A percentile compares a stretch with the other conserved stretches of the same genome.
These are phyloP conservation scores for Chondrosia reniformis DNA, from an alignment of 37 sponge, comb jelly and placozoan species.

Conservation along the genomic window DNA sequence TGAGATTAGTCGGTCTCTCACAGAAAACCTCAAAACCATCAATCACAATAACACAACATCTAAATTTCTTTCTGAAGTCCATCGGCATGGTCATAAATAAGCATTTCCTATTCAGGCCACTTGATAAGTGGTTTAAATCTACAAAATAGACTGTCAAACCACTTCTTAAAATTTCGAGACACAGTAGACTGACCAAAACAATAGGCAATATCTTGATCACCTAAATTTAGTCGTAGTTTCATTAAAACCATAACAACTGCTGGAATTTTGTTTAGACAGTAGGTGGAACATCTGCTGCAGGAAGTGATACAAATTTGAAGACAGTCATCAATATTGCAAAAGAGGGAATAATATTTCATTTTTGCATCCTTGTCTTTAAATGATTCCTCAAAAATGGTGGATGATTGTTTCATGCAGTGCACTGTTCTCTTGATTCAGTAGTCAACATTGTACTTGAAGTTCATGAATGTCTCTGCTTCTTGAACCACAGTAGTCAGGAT, in stretches of 20 bases:
- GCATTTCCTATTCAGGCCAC: conserved; percentile 21
- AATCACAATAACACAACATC: conserved; percentile 36
- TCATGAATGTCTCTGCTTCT: too few relatives aligned
- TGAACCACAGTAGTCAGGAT: too few relatives aligned
- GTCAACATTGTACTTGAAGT: too few relatives aligned
- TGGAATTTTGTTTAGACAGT: too few relatives aligned
- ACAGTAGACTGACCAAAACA: conserved; percentile 8
- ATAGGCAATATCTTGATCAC: conserved; percentile 11
- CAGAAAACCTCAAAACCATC: conserved; percentile 57
- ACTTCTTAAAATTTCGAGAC: conserved; percentile 3
- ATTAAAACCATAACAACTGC: conserved; percentile 24
- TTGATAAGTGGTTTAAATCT: conserved; percentile 4
- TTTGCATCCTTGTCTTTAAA: too few relatives aligned
- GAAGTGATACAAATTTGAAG: too few relatives aligned
- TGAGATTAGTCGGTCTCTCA: conserved; percentile 25
- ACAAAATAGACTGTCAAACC: background rate
- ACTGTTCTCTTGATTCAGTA: too few relatives aligned
- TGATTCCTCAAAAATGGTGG: too few relatives aligned
- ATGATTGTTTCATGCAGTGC: too few relatives aligned
- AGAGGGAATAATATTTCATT: too few relatives aligned
- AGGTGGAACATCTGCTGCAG: too few relatives aligned
- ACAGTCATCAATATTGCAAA: too few relatives aligned
- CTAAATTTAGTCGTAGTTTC: conserved; percentile 20
- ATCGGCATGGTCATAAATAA: conserved; percentile 54
- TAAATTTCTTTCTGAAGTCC: conserved; percentile 37